Evolutionary conservation across 1,140 invertebrate genomes (phyloP).

Genomic region (Rhopalosiphum padi): DNA sequence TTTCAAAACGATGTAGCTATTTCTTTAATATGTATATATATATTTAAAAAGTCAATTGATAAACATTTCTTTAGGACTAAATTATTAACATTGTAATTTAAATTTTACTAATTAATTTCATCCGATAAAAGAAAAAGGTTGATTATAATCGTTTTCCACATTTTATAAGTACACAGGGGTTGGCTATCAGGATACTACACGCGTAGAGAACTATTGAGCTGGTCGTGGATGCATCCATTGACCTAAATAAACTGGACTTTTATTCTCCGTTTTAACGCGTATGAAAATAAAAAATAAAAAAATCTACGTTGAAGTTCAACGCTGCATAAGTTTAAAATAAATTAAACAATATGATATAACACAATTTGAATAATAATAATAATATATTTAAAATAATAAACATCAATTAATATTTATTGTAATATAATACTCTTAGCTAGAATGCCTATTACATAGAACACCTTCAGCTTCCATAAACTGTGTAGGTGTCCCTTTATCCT

Average conservation of each 20-base stretch:
- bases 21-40: not conserved
- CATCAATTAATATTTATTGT: not conserved
- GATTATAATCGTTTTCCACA: not conserved
- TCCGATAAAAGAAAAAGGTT: not conserved
- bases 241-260: constrained; percentile 49
- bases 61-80: not conserved
- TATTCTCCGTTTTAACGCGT: not conserved
- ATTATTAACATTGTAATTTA: not conserved
- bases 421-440: not conserved
- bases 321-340: not conserved
- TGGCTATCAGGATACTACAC: not conserved
- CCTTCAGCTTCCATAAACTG: too few species aligned
- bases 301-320: not conserved
- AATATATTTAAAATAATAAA: not conserved
- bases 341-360: not conserved
- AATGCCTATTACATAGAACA: not conserved
- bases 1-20: not conserved
- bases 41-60: not conserved
- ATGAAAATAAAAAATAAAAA: not conserved
- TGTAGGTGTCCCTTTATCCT: not conserved
- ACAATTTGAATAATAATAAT: not conserved
- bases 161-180: not conserved
- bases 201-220: constrained; percentile 42
- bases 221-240: constrained; percentile 38
- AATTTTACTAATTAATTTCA: not conserved